A percentile compares a stretch with the other conserved stretches of the same genome.
Conservation (phyloP, 2,888 invertebrate species). For the Cheilosia grossa region DNA sequence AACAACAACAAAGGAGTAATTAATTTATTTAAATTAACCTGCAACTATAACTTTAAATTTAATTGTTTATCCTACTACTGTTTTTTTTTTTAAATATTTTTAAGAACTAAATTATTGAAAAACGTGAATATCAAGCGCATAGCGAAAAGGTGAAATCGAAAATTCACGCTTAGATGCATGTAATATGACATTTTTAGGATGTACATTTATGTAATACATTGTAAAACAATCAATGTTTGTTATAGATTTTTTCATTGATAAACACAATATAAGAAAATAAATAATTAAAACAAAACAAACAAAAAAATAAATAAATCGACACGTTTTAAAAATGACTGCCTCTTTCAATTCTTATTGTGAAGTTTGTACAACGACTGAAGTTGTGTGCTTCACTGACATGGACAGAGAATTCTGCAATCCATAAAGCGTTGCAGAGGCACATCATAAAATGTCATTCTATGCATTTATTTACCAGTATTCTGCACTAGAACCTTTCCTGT, state of each 20-base stretch:
- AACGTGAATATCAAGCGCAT: slow-evolving; percentile 19
- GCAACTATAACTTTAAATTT: slow-evolving; percentile 31
- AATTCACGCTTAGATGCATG: slow-evolving; percentile 44
- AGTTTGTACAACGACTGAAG: no score
- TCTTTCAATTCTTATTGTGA: background rate
- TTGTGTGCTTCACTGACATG: no score
- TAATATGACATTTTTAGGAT: slow-evolving; percentile 40
- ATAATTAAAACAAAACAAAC: background rate
- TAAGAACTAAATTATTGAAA: slow-evolving; percentile 66
- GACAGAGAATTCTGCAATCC: no score
- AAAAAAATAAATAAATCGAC: slow-evolving; percentile 5
- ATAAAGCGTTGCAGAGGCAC: no score
- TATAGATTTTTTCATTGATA: slow-evolving; percentile 46
- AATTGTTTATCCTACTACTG: slow-evolving; percentile 28
- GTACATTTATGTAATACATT: background rate
- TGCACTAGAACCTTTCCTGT: no score
- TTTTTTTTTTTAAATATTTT: slow-evolving; percentile 33
- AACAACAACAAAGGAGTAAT: slow-evolving; percentile 30
- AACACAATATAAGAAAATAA: slow-evolving; percentile 10
- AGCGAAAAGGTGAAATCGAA: slow-evolving; percentile 14
- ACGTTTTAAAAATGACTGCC: slow-evolving; percentile 3
- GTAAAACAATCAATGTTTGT: slow-evolving; percentile 40
- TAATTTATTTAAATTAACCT: slow-evolving; percentile 46
- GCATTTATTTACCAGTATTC: no score
- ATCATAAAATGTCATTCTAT: no score